These are phyloP conservation scores for Romanomermis culicivorax DNA, from an alignment of 2,888 invertebrate genomes.

Conservation along the genomic window DNA sequence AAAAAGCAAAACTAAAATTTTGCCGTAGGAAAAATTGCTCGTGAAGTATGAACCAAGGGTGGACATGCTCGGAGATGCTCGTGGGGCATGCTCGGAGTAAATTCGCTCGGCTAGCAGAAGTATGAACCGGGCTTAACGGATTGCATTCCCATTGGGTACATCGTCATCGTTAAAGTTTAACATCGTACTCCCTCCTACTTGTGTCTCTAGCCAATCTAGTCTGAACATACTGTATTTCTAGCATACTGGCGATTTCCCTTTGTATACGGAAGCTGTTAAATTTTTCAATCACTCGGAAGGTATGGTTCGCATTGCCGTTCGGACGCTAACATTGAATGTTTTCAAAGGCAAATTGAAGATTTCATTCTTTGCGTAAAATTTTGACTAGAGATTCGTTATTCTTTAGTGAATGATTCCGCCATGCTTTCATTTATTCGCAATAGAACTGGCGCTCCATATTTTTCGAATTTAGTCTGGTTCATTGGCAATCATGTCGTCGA, in stretches of 20 bases:
- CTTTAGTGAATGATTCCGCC: conserved; percentile 76
- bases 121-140: too few species aligned
- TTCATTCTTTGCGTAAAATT: too few species aligned
- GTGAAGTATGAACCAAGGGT: too few species aligned
- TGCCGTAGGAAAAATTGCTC: too few species aligned
- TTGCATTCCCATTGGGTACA: too few species aligned
- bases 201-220: conserved; percentile 1
- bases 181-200: too few species aligned
- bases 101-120: too few species aligned
- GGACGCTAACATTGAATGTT: conserved; percentile 88
- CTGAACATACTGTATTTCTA: conserved; percentile 29
- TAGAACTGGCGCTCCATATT: conserved; percentile 89
- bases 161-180: conserved; percentile 13
- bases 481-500: conserved; percentile 93
- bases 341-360: conserved; percentile 42
- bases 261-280: conserved; percentile 96
- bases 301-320: conserved; percentile 94
- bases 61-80: too few species aligned
- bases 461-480: conserved; percentile 95
- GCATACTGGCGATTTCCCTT: conserved; percentile 94
- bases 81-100: too few species aligned
- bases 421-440: conserved; percentile 88
- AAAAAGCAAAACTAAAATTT: too few species aligned
- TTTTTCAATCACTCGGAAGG: conserved; percentile 97
- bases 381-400: too few species aligned